Base-by-base conservation (phyloP, 1,140 invertebrate species). In the Drosophila kurseongensis region DNA sequence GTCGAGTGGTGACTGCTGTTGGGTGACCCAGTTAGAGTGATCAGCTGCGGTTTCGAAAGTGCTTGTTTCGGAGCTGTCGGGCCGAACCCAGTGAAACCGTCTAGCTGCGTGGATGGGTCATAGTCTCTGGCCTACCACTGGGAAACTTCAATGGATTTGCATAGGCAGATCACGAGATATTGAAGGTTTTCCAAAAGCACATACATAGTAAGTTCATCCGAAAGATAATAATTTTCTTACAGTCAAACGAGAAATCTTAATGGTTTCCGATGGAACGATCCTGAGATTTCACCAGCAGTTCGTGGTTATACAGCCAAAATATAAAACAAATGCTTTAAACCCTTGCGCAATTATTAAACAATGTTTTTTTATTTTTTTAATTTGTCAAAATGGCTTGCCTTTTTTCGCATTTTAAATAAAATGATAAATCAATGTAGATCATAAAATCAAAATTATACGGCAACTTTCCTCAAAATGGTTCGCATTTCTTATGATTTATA, bases 31-130 rank as follows among this genome's bases (percentile, higher is more conserved):
- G 55, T 73, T 73, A 13, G 23, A 40, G 38, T 16, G 27, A 51
- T 60, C 68, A 47, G 35, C 32, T 73, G 68, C 41, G 69, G 69
- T 61, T 73, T 73, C 40, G 69, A 71, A 71, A 71, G 68, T 41
- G 68, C 69, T 71, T 71, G 48, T 51, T 16, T 32, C 10, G 4
- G 3, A 32, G 63, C 44, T 48, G 63, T 23, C 60, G 32, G 23
- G 14, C 59, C 62, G 35, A 50, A 48, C 44, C 59, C 44, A 32
- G 59, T 23, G 12, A 12, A 48, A 13, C 27, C 27, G 32, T 47
- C 23, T 32, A 27, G 38, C 40, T 63, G 42, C 13, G 44, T 40
- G 44, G 44, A 61, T 41, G 36, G 61, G 55, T 60, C 55, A 65
- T 36, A 36, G 29, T 59, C 41, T 10, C 23, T 16, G 57, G 12